phyloP scores from a whole-genome alignment of 2,113 vertebrate genomes.

The Cygnus atratus region DNA sequence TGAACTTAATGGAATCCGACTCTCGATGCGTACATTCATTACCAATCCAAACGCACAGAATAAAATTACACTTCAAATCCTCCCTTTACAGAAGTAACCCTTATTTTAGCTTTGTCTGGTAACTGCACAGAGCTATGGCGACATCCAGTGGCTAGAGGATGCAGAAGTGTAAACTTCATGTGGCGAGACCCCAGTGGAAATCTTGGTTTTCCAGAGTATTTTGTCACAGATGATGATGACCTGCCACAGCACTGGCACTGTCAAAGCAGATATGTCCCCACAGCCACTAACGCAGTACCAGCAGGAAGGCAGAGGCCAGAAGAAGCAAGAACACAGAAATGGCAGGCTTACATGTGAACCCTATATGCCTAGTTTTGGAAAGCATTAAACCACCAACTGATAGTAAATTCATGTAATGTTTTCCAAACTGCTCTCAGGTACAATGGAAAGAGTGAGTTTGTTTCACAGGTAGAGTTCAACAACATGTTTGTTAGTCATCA shows the following conservation, averaged over 20 bases:
- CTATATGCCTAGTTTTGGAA: rapidly evolving
- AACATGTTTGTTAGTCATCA: not conserved
- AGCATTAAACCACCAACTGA: not conserved
- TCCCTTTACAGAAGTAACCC: rapidly evolving
- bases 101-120: rapidly evolving
- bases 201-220: not conserved
- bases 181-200: not conserved
- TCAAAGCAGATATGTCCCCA: not conserved
- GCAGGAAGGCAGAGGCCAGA: not conserved
- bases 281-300: rapidly evolving
- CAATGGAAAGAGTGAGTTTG: not conserved
- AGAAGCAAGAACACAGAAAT: not conserved
- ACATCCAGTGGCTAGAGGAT: conserved; percentile 44
- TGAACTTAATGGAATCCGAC: rapidly evolving
- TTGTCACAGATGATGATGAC: rapidly evolving
- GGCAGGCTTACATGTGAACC: rapidly evolving
- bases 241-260: not conserved
- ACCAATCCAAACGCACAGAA: not conserved
- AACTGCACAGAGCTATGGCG: conserved; percentile 40
- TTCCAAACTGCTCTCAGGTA: not conserved
- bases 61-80: not conserved
- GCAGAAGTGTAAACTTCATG: not conserved
- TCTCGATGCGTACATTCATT: rapidly evolving
- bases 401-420: not conserved
- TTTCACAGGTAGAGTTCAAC: not conserved